Percentiles rank a stretch among this genome's conserved stretches.
phyloP scores from a whole-genome alignment of 2,113 vertebrate species.

The Lepus americanus region DNA sequence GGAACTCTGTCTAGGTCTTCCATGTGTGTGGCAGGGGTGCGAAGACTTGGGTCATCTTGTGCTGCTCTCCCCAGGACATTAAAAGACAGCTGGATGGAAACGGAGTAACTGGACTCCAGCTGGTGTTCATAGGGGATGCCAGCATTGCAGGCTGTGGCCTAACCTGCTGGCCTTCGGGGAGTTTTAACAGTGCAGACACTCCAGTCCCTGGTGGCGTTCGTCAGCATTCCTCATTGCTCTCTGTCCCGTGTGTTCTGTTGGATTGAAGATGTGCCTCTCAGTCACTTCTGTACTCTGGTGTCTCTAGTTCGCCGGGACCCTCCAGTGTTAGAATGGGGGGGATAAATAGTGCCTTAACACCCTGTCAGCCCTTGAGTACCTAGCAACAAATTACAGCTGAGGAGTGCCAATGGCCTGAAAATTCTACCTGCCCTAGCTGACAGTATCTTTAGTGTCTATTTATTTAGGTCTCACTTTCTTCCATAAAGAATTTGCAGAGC shows the following conservation, averaged over 20 bases:
- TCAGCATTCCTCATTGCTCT: background rate
- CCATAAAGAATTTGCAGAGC: slow-evolving; percentile 29
- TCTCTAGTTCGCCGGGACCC: background rate
- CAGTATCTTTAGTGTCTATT: background rate
- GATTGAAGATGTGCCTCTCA: background rate
- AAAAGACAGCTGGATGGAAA: too few relatives aligned
- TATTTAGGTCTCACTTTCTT: slow-evolving; percentile 35
- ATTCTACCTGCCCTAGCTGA: background rate
- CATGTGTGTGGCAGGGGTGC: too few relatives aligned
- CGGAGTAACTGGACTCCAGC: too few relatives aligned
- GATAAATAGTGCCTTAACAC: background rate
- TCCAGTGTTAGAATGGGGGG: background rate
- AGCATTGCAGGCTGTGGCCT: too few relatives aligned
- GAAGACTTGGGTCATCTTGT: too few relatives aligned
- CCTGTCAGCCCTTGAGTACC: background rate
- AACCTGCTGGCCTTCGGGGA: background rate
- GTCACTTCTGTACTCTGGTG: background rate
- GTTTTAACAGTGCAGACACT: background rate
- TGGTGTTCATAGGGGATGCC: too few relatives aligned
- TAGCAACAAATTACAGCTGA: background rate
- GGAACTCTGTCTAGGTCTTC: too few relatives aligned
- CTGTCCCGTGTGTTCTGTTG: background rate
- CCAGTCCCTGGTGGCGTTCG: background rate
- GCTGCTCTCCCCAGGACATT: too few relatives aligned
- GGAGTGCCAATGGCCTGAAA: slow-evolving; percentile 15